phyloP scores from a whole-genome alignment of 53 echinoderm and acorn worm genomes.

The Arbacia lixula region DNA sequence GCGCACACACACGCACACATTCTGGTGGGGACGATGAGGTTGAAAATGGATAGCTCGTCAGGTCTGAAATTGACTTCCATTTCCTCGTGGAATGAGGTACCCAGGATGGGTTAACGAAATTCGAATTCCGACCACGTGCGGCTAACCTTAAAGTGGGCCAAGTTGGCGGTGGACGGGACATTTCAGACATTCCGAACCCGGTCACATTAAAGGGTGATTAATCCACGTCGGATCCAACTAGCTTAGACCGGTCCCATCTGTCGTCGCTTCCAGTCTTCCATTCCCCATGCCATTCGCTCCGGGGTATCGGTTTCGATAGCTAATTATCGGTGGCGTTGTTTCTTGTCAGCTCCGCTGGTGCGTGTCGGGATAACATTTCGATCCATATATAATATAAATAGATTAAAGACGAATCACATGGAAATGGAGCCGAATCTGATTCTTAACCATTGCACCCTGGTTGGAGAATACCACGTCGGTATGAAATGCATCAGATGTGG shows the following conservation, averaged over 20 bases:
- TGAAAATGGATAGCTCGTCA: conserved; percentile 4
- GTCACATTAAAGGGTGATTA: conserved; percentile 55
- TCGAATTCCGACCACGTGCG: conserved; percentile 44
- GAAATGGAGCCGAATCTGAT: too few relatives aligned
- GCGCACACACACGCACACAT: background rate
- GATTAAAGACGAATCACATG: too few relatives aligned
- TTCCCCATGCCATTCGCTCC: too few relatives aligned
- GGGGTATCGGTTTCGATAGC: too few relatives aligned
- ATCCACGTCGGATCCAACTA: conserved; percentile 27
- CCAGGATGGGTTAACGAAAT: conserved; percentile 41
- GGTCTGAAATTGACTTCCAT: background rate
- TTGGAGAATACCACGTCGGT: too few relatives aligned
- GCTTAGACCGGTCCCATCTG: background rate
- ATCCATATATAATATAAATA: too few relatives aligned
- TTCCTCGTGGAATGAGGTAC: conserved; percentile 33
- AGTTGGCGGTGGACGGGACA: conserved; percentile 30
- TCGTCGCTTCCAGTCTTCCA: conserved; percentile 2
- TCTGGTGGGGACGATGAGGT: background rate
- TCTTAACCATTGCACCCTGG: too few relatives aligned
- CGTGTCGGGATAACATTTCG: too few relatives aligned
- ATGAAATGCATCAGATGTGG: too few relatives aligned
- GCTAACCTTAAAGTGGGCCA: conserved; percentile 47
- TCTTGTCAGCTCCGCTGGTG: too few relatives aligned
- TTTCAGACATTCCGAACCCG: conserved; percentile 49
- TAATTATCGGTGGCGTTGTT: too few relatives aligned